phyloP scores from a whole-genome alignment of 2,888 invertebrate species.

The Meandrusa payeni region DNA sequence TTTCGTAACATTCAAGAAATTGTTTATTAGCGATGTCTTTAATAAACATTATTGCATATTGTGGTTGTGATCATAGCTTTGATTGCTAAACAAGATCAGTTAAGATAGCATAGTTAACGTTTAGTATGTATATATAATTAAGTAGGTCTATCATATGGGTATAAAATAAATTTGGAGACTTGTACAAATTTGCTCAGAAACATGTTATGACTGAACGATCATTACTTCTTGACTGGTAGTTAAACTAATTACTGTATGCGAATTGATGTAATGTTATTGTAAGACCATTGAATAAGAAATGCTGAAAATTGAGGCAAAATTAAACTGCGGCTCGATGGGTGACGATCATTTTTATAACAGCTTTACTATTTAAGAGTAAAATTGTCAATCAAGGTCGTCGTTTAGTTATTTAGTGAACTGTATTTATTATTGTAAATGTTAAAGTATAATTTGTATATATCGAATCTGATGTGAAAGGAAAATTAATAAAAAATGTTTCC shows the following conservation, averaged over 20 bases:
- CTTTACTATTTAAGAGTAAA: constrained; percentile 59
- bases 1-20: constrained; percentile 1
- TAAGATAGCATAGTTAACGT: constrained; percentile 46
- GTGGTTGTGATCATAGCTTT: constrained; percentile 77
- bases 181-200: constrained; percentile 78
- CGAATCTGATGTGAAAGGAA: constrained; percentile 73
- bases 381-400: constrained; percentile 51
- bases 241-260: constrained; percentile 39
- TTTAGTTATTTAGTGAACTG: constrained; percentile 58
- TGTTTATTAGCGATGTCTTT: constrained; percentile 25
- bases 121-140: constrained; percentile 55
- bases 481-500: constrained; percentile 75
- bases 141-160: constrained; percentile 52
- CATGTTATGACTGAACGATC: constrained; percentile 72
- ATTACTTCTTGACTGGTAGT: constrained; percentile 75
- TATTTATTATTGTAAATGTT: constrained; percentile 75
- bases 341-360: constrained; percentile 61
- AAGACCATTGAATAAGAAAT: constrained; percentile 2
- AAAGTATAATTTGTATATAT: constrained; percentile 78
- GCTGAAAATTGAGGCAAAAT: constrained; percentile 17
- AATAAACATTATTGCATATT: constrained; percentile 60
- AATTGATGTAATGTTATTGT: constrained; percentile 28
- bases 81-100: constrained; percentile 77
- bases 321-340: constrained; percentile 47
- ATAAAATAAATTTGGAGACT: constrained; percentile 71